Conservation (phyloP, 2,113 vertebrate species). For the Sterna hirundo region DNA sequence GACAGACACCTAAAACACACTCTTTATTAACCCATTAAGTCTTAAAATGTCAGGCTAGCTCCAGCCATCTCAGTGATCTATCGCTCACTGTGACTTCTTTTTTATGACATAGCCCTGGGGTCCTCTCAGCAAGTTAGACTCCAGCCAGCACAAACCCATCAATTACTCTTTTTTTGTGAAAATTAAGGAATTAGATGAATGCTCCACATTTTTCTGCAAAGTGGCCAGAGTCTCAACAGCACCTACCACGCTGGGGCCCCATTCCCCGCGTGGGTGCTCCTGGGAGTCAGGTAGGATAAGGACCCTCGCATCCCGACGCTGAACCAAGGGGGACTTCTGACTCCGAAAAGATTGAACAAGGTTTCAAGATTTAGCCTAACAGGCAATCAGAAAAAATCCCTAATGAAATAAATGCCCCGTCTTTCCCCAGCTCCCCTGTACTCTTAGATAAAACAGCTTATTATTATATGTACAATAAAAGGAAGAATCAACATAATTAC, state of each 20-base stretch:
- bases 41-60: conserved; percentile 46
- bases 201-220: conserved; percentile 51
- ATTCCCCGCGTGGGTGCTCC: not conserved
- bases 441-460: conserved; percentile 47
- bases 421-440: not conserved
- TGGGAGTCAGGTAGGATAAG: not conserved
- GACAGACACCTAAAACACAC: conserved; percentile 39
- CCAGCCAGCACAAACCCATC: conserved; percentile 48
- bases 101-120: conserved; percentile 48
- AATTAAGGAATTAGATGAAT: conserved; percentile 58
- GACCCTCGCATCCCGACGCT: not conserved
- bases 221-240: not conserved
- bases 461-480: conserved; percentile 61
- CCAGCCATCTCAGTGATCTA: conserved; percentile 36
- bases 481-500: conserved; percentile 69
- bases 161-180: conserved; percentile 36
- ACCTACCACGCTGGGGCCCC: not conserved
- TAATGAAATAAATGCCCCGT: conserved; percentile 48
- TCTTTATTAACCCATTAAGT: conserved; percentile 65
- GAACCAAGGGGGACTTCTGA: not conserved
- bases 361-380: not conserved
- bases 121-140: conserved; percentile 30
- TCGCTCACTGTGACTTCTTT: conserved; percentile 22
- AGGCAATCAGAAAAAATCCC: not conserved
- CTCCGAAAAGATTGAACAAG: not conserved